Evolutionary conservation across 2,888 invertebrate species (phyloP).

Genomic region (Mayetiola destructor): DNA sequence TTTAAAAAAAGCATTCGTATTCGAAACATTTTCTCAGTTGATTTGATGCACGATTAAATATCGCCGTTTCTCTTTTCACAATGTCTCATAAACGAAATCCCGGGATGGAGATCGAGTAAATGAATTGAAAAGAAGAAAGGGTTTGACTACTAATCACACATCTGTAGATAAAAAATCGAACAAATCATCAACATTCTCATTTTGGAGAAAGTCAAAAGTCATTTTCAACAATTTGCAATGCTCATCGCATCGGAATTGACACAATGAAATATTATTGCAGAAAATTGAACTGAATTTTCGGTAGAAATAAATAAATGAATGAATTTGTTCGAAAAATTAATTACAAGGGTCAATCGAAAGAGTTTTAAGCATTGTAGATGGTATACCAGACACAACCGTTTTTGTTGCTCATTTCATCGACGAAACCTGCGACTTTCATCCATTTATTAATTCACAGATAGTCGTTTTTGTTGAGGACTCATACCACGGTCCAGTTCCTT

Average conservation of each 20-base stretch:
- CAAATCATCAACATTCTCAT: not conserved
- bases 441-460: too few species aligned
- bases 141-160: not conserved
- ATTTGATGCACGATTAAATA: slow-evolving; percentile 11
- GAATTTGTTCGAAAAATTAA: too few species aligned
- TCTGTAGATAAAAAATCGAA: not conserved
- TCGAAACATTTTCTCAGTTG: slow-evolving; percentile 1
- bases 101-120: not conserved
- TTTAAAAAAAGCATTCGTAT: too few species aligned
- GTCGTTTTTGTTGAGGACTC: too few species aligned
- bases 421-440: too few species aligned
- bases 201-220: not conserved
- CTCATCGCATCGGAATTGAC: not conserved
- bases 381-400: too few species aligned
- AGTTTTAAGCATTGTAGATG: too few species aligned
- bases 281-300: not conserved
- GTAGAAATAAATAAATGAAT: too few species aligned
- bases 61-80: not conserved
- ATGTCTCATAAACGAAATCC: not conserved
- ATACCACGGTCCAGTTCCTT: too few species aligned
- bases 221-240: slow-evolving; percentile 1
- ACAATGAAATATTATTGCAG: slow-evolving; percentile 2
- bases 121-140: slow-evolving; percentile 7
- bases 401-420: too few species aligned
- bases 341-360: too few species aligned